Evolutionary conservation across 2,113 vertebrate genomes (phyloP), one percentile per base, ranked within the genome.

Genomic region (Ia io): DNA sequence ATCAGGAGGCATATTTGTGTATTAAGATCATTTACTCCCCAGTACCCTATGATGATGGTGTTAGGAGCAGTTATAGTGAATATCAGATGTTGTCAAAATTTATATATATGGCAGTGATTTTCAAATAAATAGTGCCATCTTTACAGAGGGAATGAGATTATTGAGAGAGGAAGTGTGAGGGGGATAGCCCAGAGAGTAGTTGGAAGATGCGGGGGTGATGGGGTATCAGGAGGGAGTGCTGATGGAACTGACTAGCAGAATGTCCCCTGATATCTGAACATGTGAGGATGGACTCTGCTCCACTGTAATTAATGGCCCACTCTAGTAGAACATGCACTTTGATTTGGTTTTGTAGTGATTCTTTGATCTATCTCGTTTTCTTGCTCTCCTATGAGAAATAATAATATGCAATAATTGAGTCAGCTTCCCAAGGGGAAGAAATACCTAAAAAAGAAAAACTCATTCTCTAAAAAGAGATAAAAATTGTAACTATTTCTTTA

Each of bases 121-220:
- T 90, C 63, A 95, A 28, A 83, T 49, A 56, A 4, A n/a, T 4
- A 40, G 1, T 10, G 4, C 16, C 14, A 16, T 71, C 61, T 30
- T 16, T 77, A 35, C 23, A 59, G 44, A 92, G 12, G 40, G 9
- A 59, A 30, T 49, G 20, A 23, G 17, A 30, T 32, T 37, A 22
- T 8, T 30, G 16, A 86, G 23, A 65, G 63, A 18, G 9, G 2
- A 30, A 59, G 28, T 17, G 12, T 5, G 2, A 69, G 63, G 18
- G n/a, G 22, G 10, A 0, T 23, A 40, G 3, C 6, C 51, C 20
- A 22, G 12, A 83, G 14, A 32, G 18, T 8, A 40, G 1, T 0
- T 86, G 9, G 22, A 73, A 53, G 25, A 40, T 30, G 70, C 51
- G 9, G 1, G n/a, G 5, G 5, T 37, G 6, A n/a, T 9, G 17